phyloP scores from a whole-genome alignment of 2,113 vertebrate species.

The Alligator sinensis region DNA sequence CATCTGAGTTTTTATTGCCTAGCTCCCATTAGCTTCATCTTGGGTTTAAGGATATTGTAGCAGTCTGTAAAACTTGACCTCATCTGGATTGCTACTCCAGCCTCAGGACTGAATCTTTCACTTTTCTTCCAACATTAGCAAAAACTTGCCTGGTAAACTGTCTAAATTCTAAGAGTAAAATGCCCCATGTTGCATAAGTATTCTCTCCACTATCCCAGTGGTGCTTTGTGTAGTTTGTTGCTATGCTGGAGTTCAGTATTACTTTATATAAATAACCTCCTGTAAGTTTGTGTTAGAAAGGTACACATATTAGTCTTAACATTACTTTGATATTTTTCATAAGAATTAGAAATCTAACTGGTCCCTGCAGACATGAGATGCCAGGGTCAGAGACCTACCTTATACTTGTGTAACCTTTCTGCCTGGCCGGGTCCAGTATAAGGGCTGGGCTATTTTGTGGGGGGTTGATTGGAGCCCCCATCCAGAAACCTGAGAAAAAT shows the following conservation, averaged over 20 bases:
- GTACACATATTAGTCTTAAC: not conserved
- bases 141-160: not conserved
- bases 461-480: no score
- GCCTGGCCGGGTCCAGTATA: no score
- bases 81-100: not conserved
- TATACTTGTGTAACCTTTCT: not conserved
- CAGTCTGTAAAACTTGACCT: not conserved
- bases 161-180: not conserved
- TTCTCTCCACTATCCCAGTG: not conserved
- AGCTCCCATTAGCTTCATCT: rapidly evolving
- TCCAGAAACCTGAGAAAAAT: no score
- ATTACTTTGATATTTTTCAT: not conserved
- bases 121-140: not conserved
- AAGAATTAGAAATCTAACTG: not conserved
- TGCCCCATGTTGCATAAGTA: not conserved
- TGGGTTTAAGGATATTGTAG: not conserved
- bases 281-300: not conserved
- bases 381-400: not conserved
- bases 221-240: not conserved
- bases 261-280: not conserved
- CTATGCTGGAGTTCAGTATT: not conserved
- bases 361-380: not conserved
- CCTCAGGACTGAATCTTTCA: not conserved
- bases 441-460: no score
- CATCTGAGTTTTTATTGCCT: not conserved